Evolutionary conservation across 2,797 vertebrate genomes (phyloP).

Genomic region (Bufotes viridis): DNA sequence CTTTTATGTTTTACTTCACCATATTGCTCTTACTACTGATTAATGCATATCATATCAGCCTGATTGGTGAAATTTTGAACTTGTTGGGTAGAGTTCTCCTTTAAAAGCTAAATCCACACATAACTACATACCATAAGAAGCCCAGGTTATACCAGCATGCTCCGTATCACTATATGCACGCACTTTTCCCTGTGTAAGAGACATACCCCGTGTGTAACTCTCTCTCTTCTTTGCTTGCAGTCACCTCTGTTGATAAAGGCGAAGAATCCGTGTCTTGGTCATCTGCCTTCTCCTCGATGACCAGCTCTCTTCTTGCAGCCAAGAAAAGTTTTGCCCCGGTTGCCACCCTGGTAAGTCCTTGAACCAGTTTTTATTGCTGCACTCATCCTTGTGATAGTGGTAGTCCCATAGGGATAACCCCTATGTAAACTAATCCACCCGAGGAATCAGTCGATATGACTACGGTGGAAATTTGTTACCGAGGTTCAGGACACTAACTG

Average conservation of each 20-base stretch:
- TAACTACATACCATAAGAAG: background rate
- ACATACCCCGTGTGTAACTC: background rate
- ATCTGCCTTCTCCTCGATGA: constrained; percentile 64
- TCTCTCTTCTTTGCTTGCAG: constrained; percentile 65
- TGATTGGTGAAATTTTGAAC: background rate
- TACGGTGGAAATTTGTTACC: too few species aligned
- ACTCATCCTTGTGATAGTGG: too few species aligned
- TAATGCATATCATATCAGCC: too few species aligned
- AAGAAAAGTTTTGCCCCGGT: constrained; percentile 71
- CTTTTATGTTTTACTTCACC: background rate
- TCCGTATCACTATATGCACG: background rate
- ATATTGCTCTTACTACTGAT: background rate
- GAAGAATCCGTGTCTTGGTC: constrained; percentile 66
- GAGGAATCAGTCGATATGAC: too few species aligned
- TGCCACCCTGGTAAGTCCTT: constrained; percentile 77
- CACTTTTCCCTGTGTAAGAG: background rate
- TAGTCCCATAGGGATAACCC: too few species aligned
- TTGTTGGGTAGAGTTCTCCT: background rate
- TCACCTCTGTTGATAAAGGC: constrained; percentile 65
- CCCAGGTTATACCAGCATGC: background rate
- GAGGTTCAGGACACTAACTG: too few species aligned
- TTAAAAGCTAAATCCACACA: background rate
- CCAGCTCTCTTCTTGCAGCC: constrained; percentile 65
- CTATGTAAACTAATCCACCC: too few species aligned
- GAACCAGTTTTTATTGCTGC: background rate